These are phyloP conservation scores for Connochaetes taurinus DNA, from an alignment of 2,113 vertebrate genomes.

Conservation along the genomic window DNA sequence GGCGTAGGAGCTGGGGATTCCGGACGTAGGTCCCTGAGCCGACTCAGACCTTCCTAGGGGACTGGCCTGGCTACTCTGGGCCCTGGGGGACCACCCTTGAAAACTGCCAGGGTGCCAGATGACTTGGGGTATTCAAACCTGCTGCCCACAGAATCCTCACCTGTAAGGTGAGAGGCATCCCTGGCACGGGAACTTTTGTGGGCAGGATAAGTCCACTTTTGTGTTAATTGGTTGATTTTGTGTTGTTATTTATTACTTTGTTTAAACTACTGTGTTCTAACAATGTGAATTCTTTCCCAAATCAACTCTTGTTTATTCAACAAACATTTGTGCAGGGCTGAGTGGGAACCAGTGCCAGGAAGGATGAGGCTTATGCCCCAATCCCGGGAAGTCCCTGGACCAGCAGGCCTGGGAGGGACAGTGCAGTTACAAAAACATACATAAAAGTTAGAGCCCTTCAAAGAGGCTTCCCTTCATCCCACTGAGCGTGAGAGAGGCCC, in stretches of 20 bases:
- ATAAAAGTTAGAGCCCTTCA: not conserved
- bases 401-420: fast-evolving
- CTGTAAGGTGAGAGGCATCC: too few species aligned
- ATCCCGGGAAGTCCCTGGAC: not conserved
- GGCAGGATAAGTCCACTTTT: too few species aligned
- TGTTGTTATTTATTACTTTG: too few species aligned
- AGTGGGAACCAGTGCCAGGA: too few species aligned
- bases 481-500: not conserved
- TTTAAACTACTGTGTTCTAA: too few species aligned
- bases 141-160: not conserved
- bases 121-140: not conserved
- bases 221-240: too few species aligned
- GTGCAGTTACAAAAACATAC: not conserved
- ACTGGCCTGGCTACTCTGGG: not conserved
- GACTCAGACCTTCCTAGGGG: not conserved
- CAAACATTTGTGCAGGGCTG: too few species aligned
- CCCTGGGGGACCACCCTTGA: fast-evolving
- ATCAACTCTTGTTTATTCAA: too few species aligned
- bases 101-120: not conserved
- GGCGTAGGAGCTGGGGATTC: not conserved
- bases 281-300: too few species aligned
- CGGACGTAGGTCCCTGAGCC: not conserved
- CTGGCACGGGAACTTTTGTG: fast-evolving
- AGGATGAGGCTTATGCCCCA: not conserved
- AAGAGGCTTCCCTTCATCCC: not conserved